These are phyloP conservation scores for Pangasius macronema DNA, from an alignment of 2,797 vertebrate species.

Conservation along the genomic window DNA sequence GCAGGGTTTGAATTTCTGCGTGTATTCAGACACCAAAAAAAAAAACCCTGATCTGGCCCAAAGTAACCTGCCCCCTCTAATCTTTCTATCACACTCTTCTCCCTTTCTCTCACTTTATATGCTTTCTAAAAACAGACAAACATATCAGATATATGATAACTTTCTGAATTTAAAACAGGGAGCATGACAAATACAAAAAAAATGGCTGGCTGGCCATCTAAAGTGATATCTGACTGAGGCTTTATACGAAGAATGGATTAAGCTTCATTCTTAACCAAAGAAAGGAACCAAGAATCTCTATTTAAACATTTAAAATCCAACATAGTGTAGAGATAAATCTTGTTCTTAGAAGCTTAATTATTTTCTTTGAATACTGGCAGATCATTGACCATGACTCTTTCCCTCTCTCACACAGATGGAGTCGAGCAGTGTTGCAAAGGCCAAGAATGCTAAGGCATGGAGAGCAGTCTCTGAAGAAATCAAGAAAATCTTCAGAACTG, in stretches of 20 bases:
- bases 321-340: background rate
- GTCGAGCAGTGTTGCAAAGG: slow-evolving; percentile 79
- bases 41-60: slow-evolving; percentile 17
- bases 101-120: background rate
- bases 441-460: slow-evolving; percentile 89
- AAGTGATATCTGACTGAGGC: background rate
- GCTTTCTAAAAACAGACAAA: slow-evolving; percentile 1
- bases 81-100: slow-evolving; percentile 7
- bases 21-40: slow-evolving; percentile 38
- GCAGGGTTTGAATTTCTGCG: slow-evolving; percentile 48
- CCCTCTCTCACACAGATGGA: slow-evolving; percentile 78
- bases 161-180: background rate
- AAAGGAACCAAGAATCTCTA: background rate
- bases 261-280: background rate
- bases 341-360: background rate
- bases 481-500: slow-evolving; percentile 91
- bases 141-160: background rate
- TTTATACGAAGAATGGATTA: background rate
- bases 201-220: background rate
- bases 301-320: slow-evolving; percentile 20
- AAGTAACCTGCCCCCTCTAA: slow-evolving; percentile 22
- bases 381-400: slow-evolving; percentile 17
- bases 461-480: slow-evolving; percentile 93
- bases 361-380: slow-evolving; percentile 11
- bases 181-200: background rate